Evolutionary conservation across 2,888 invertebrate genomes (phyloP), one percentile per base, ranked within the genome.

Genomic region (Neria commutata): DNA sequence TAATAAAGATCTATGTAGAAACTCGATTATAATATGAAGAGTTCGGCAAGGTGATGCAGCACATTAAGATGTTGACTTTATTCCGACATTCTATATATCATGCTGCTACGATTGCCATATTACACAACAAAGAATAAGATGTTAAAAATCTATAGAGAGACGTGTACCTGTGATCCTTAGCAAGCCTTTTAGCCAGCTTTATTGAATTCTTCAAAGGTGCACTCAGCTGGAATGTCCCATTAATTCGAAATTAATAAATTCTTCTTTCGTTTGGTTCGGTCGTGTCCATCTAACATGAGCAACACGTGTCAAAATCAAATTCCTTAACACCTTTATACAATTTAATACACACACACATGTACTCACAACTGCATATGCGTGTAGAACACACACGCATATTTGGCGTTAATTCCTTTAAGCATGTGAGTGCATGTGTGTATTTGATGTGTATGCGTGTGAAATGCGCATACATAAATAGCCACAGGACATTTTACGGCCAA

Each of bases 241-340:
- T 37, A 37, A 37, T 37, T n/a, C n/a, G 11, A 8, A 37, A 37
- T 37, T 37, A 37, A 37, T 37, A 4, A 37, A 4, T n/a, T 8
- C 37, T 14, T 37, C 6, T 14, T 14, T 37, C 37, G 11, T 8
- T n/a, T 37, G 37, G 11, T 37, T 4, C 6, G 6, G 10, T n/a
- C 6, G 10, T 37, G 37, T 52, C 46, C 47, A 34, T 24, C n/a
- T 48, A 2, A 5, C 42, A 26, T 40, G 49, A 60, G 55, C 54
- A 60, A 54, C 73, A 71, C 72, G 77, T 77, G 77, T 76, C 66
- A 75, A 77, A 77, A 77, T 77, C 74, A 77, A 77, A 77, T 77
- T 77, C 78, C 74, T 73, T 67, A 68, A 72, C 72, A 75, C 63
- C 64, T 58, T 60, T 42, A 19, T 21, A 42, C 71, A 71, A 70